Base-by-base conservation (phyloP, 2,888 invertebrate species). In the Tetragnatha montana region DNA sequence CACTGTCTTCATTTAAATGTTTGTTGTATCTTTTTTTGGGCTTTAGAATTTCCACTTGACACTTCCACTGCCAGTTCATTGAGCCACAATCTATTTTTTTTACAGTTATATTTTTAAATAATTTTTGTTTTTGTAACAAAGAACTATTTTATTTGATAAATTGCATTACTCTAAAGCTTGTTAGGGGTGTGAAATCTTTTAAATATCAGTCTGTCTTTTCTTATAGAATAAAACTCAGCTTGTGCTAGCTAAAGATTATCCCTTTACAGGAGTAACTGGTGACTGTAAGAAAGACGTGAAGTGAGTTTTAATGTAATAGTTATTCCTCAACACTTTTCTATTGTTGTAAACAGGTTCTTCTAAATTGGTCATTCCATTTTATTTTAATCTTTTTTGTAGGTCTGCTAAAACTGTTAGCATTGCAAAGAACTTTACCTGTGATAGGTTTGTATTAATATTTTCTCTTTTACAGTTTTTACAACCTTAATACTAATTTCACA, bases 341-440 rank as follows among this genome's bases (percentile, higher is more conserved):
- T 4, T 35, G 35, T 35, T 4, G 4, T 35, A 35, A 35, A 35
- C 2, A 35, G 35, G 35, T 4, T 35, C 35, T 35, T 35, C 35
- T 35, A 6, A 8, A 60, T 60, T 10, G 10, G 17, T 10, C 60
- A 60, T 4, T 60, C 17, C 12, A 17, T 60, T 60, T 60, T 10
- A 10, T 0, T 60, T 60, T 60, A 4, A 60, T 8, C 75, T 71
- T 19, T 83, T 85, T 60, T 76, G n/a, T 49, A 69, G 92, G 14
- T 84, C 91, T 21, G 60, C 80, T 19, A 82, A 83, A 49, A 93
- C 93, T 71, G 93, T 95, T 0, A 94, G 95, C 0, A 93, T 94
- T 74, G 94, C 95, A 8, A 93, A 93, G 17, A 94, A 94, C 35
- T 96, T 94, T 92, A 95, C 95, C 3, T 97, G 96, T 93, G 95